Percentiles rank a stretch among this genome's conserved stretches.
phyloP scores from a whole-genome alignment of 2,797 vertebrate genomes.

The Ataeniobius toweri region DNA sequence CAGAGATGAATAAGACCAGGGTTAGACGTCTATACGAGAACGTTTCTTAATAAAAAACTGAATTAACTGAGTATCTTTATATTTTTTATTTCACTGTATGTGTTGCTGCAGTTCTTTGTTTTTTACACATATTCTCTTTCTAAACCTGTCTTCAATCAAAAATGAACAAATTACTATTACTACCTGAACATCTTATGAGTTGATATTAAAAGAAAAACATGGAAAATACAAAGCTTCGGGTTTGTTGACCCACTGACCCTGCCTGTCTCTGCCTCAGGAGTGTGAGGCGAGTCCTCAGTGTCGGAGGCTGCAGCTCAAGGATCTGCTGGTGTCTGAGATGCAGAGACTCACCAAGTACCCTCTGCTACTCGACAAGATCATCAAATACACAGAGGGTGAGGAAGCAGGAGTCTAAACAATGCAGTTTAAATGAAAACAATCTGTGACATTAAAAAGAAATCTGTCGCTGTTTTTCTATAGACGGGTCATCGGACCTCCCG shows the following conservation, averaged over 20 bases:
- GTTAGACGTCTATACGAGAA: no score
- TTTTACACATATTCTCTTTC: not conserved
- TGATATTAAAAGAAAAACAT: not conserved
- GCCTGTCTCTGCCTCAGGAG: conserved; percentile 77
- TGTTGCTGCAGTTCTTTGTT: no score
- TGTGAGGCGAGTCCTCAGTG: conserved; percentile 93
- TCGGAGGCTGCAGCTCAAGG: conserved; percentile 90
- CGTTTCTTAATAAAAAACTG: no score
- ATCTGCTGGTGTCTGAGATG: conserved; percentile 93
- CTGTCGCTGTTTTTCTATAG: conserved; percentile 57
- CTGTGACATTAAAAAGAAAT: not conserved
- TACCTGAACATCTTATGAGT: not conserved
- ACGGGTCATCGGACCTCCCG: conserved; percentile 79
- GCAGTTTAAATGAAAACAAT: not conserved
- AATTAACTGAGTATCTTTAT: no score
- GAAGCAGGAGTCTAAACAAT: not conserved
- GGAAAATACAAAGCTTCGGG: no score
- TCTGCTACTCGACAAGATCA: conserved; percentile 94
- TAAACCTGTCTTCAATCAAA: not conserved
- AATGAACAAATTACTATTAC: no score
- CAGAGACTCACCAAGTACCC: conserved; percentile 96
- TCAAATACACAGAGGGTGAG: conserved; percentile 90
- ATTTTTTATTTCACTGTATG: no score
- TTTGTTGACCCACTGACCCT: not conserved
- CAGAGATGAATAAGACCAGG: no score